These are phyloP conservation scores for Malacosoma neustria DNA, from an alignment of 2,888 invertebrate species.

Conservation along the genomic window DNA sequence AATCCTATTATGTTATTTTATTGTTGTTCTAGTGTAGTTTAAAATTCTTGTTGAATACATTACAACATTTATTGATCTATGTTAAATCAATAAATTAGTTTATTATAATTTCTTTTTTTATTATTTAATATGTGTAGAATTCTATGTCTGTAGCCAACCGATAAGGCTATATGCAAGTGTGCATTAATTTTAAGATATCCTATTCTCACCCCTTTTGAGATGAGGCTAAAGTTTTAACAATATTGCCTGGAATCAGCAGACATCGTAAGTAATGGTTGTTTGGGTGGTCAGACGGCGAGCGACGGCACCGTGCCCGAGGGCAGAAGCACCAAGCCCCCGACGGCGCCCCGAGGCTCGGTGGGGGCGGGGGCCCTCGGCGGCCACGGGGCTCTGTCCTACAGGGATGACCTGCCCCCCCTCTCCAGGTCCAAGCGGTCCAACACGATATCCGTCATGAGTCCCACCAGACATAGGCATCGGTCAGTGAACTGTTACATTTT, in stretches of 20 bases:
- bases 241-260: neutral
- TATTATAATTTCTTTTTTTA: too few relatives aligned
- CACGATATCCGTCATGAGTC: conserved; percentile 92
- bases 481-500: too few relatives aligned
- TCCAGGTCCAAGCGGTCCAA: conserved; percentile 77
- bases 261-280: neutral
- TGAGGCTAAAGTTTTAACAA: neutral
- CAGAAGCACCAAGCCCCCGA: conserved; percentile 14
- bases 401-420: conserved; percentile 72
- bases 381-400: conserved; percentile 21
- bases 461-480: conserved; percentile 52
- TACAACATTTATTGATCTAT: too few relatives aligned
- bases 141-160: too few relatives aligned
- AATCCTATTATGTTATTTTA: too few relatives aligned
- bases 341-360: conserved; percentile 12
- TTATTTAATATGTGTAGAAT: too few relatives aligned
- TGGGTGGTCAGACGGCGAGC: conserved; percentile 43
- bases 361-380: conserved; percentile 13
- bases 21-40: too few relatives aligned
- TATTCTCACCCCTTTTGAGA: too few relatives aligned
- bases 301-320: conserved; percentile 42
- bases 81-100: too few relatives aligned
- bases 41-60: too few relatives aligned
- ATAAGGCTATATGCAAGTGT: too few relatives aligned
- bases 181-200: too few relatives aligned